Evolutionary conservation across 2,797 vertebrate genomes (phyloP), one percentile per base, ranked within the genome.

Genomic region (Fratercula arctica): DNA sequence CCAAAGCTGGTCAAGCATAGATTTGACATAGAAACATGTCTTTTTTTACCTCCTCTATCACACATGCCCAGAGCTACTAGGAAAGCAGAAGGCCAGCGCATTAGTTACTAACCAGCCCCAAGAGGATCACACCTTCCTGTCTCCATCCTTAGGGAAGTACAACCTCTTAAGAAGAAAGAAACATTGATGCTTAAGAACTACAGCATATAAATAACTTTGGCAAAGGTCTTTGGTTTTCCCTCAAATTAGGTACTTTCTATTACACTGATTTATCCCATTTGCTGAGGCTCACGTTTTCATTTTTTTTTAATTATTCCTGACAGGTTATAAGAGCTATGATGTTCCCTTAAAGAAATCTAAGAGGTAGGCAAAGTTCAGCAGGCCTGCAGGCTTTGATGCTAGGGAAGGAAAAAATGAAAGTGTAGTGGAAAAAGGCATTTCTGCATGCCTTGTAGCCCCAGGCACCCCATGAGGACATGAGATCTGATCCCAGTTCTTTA

Each of bases 291-390:
- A 66, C 35, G 43, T 64, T 72, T 35, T 72, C 35, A 60, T 92
- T 94, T 93, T 90, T 91, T 56, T 80, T 93, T n/a, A 85, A 89
- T 95, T 93, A 94, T 54, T 90, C 41, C 54, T 69, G 60, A 82
- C 33, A 85, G 72, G 21, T 51, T 79, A 13, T 25, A 75, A 88
- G 48, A 74, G 21, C 23, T 66, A 16, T 46, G 10, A 56, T 3
- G 7, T 20, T 85, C 48, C 28, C 35, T 89, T 48, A 37, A 61
- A 70, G 17, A 66, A 85, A 17, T 31, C 2, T 37, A 11, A 39
- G 31, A 46, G 75, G 33, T 6, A 46, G 13, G 16, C 43, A 5
- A 50, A 53, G 20, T 26, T 68, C 26, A 88, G 33, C 31, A 86
- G 39, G 13, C 6, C 35, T 59, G 51, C 15, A 83, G 19, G 26